phyloP scores from a whole-genome alignment of 2,888 invertebrate genomes.

The Eupithecia abbreviata region DNA sequence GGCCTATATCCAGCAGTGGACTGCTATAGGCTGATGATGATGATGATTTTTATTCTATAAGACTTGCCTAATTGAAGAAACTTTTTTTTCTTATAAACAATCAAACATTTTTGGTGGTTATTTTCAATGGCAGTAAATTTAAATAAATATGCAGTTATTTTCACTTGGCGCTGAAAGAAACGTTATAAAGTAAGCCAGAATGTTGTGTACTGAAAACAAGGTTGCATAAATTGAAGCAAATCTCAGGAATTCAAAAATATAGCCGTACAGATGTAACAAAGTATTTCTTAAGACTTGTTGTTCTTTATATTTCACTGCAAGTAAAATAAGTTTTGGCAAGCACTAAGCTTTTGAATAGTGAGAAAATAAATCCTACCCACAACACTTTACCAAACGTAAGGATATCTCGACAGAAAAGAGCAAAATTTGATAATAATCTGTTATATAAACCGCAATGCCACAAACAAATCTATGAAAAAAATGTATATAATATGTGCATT shows the following conservation, averaged over 20 bases:
- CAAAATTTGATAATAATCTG: too few relatives aligned
- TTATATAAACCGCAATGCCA: too few relatives aligned
- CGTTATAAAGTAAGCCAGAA: not conserved
- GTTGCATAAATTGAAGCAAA: not conserved
- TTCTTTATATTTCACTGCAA: not conserved
- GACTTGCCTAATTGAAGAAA: too few relatives aligned
- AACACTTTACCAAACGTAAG: too few relatives aligned
- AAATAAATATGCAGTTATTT: slow-evolving; percentile 9
- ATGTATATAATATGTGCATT: too few relatives aligned
- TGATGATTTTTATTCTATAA: too few relatives aligned
- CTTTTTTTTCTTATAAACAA: not conserved
- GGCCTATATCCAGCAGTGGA: too few relatives aligned
- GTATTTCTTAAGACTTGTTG: not conserved
- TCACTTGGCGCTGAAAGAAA: not conserved
- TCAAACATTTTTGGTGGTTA: not conserved
- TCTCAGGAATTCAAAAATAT: slow-evolving; percentile 4
- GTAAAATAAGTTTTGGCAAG: not conserved
- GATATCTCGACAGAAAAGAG: too few relatives aligned
- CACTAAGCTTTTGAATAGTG: not conserved
- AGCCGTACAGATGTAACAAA: not conserved
- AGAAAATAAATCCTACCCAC: too few relatives aligned
- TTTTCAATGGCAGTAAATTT: not conserved
- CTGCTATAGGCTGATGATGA: too few relatives aligned
- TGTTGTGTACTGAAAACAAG: slow-evolving; percentile 7
- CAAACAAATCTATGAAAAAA: too few relatives aligned